Evolutionary conservation across 1,140 invertebrate species (phyloP).

Genomic region (Pseudobourletiella spinata): DNA sequence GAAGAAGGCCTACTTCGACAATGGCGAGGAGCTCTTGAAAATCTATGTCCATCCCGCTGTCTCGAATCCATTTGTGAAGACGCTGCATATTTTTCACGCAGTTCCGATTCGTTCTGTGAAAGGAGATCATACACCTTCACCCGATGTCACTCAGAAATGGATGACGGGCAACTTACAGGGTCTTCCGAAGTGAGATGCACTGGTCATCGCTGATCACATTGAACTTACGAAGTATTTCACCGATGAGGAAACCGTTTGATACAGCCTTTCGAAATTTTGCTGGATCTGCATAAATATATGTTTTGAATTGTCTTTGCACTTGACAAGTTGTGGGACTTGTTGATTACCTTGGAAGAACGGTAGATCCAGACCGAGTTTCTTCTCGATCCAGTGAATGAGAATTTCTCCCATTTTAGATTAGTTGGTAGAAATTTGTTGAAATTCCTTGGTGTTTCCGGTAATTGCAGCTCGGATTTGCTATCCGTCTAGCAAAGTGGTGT

Average conservation of each 20-base stretch:
- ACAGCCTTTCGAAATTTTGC: background rate
- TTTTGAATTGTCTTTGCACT: background rate
- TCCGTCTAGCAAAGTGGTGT: too few relatives aligned
- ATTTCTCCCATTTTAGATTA: conserved; percentile 2
- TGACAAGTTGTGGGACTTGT: background rate
- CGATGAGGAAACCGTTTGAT: conserved; percentile 14
- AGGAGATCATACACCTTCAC: background rate
- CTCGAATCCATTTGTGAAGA: conserved; percentile 6
- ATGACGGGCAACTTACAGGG: background rate
- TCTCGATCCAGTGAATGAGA: conserved; percentile 1
- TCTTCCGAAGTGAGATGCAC: background rate
- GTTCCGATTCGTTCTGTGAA: background rate
- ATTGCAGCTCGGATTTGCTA: too few relatives aligned
- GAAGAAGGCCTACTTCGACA: conserved; percentile 5
- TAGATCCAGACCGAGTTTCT: background rate
- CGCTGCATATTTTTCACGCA: conserved; percentile 14
- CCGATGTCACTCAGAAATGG: too few relatives aligned
- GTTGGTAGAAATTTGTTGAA: background rate
- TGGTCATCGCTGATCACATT: conserved; percentile 18
- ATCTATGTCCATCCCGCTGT: conserved; percentile 1
- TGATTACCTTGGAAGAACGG: background rate
- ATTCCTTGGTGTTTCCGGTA: too few relatives aligned
- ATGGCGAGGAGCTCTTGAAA: background rate
- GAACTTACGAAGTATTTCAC: conserved; percentile 18
- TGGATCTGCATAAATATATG: background rate